Evolutionary conservation across 2,888 invertebrate genomes (phyloP).

Genomic region (Pogonocherus hispidulus): DNA sequence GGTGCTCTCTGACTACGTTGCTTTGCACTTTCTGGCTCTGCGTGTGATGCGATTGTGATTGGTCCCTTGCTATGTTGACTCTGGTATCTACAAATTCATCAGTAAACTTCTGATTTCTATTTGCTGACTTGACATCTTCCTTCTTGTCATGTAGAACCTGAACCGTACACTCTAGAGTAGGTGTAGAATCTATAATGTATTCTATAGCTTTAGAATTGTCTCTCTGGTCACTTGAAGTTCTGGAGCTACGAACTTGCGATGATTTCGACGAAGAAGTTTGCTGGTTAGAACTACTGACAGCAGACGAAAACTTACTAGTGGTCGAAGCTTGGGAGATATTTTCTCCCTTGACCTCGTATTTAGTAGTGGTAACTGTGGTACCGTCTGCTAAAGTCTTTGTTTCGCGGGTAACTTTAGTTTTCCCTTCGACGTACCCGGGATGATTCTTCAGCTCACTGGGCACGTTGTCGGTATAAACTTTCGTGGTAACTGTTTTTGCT

Average conservation of each 20-base stretch:
- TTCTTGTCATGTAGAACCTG: conserved; percentile 11
- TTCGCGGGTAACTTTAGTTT: conserved; percentile 74
- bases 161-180: conserved; percentile 9
- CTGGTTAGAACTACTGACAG: conserved; percentile 37
- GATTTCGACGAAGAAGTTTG: conserved; percentile 37
- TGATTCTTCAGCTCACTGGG: conserved; percentile 61
- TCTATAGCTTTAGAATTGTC: conserved; percentile 30
- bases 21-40: conserved; percentile 4
- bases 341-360: conserved; percentile 73
- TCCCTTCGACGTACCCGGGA: conserved; percentile 70
- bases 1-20: conserved; percentile 6
- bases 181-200: not conserved
- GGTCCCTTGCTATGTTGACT: conserved; percentile 9
- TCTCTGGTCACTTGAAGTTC: conserved; percentile 9
- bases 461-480: conserved; percentile 57
- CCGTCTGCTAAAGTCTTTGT: conserved; percentile 78
- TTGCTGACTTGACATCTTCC: conserved; percentile 5
- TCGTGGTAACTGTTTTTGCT: conserved; percentile 61
- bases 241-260: conserved; percentile 11
- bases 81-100: conserved; percentile 17
- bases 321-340: conserved; percentile 46
- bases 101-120: conserved; percentile 10
- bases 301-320: conserved; percentile 42
- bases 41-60: not conserved
- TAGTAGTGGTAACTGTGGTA: conserved; percentile 78